Conservation (phyloP, 2,888 invertebrate genomes). For the Archips xylosteana region DNA sequence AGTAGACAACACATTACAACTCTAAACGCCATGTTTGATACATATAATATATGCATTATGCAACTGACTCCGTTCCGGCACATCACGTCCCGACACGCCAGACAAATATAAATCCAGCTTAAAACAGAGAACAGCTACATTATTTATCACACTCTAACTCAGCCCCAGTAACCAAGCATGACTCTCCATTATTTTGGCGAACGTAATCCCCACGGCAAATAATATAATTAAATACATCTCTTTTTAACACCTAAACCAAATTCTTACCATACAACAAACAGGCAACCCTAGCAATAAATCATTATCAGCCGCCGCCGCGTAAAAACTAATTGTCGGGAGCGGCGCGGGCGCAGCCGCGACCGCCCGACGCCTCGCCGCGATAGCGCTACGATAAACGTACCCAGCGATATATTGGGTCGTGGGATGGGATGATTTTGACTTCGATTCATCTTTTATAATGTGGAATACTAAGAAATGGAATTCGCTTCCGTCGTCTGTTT, state of each 20-base stretch:
- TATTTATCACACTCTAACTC: no score
- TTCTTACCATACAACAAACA: background rate
- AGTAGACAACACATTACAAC: no score
- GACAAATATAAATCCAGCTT: no score
- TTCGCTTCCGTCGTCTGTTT: no score
- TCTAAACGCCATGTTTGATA: no score
- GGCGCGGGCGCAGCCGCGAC: conserved; percentile 54
- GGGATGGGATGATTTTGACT: background rate
- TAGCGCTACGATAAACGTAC: conserved; percentile 3
- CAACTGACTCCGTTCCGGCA: no score
- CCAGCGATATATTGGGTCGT: background rate
- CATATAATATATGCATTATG: no score
- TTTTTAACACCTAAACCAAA: background rate
- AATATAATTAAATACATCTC: background rate
- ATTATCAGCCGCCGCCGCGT: conserved; percentile 66
- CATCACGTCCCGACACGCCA: no score
- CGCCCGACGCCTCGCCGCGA: conserved; percentile 18
- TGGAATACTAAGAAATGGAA: no score
- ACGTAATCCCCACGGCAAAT: background rate
- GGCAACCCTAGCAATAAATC: conserved; percentile 61
- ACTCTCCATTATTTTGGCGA: background rate
- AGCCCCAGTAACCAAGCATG: background rate
- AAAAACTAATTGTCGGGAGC: conserved; percentile 76
- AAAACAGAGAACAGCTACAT: no score
- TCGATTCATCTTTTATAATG: background rate